phyloP scores from a whole-genome alignment of 2,888 invertebrate genomes.

The Meghimatium bilineatum region DNA sequence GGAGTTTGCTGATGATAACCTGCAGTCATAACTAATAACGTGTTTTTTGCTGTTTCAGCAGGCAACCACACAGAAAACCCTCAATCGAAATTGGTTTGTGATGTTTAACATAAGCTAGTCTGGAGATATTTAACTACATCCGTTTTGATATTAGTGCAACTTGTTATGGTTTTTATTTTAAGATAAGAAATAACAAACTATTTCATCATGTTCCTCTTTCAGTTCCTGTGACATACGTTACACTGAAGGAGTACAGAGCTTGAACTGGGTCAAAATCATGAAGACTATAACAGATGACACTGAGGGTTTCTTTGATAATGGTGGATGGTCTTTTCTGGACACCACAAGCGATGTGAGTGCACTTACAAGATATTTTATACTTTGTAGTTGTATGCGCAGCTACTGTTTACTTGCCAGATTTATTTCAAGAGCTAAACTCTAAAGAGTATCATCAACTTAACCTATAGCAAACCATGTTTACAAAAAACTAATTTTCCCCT shows the following conservation, averaged over 20 bases:
- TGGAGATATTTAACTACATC: neutral
- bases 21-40: no score
- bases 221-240: conserved; percentile 95
- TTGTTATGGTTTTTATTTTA: neutral
- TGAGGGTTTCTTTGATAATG: conserved; percentile 97
- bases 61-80: no score
- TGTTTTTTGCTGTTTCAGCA: no score
- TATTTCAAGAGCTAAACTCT: no score
- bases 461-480: no score
- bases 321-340: conserved; percentile 99
- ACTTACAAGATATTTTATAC: neutral
- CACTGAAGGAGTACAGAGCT: conserved; percentile 97
- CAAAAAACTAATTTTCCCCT: no score
- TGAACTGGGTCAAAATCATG: conserved; percentile 99
- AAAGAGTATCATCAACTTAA: no score
- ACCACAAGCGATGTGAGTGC: conserved; percentile 84
- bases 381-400: neutral
- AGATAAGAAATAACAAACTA: neutral
- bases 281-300: conserved; percentile 99
- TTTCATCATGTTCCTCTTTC: neutral
- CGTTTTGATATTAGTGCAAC: no score
- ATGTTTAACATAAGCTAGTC: neutral
- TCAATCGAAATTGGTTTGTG: neutral
- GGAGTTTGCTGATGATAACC: no score
- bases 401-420: neutral